Evolutionary conservation across 1,140 invertebrate genomes (phyloP).

Genomic region (Dysdera silvatica): DNA sequence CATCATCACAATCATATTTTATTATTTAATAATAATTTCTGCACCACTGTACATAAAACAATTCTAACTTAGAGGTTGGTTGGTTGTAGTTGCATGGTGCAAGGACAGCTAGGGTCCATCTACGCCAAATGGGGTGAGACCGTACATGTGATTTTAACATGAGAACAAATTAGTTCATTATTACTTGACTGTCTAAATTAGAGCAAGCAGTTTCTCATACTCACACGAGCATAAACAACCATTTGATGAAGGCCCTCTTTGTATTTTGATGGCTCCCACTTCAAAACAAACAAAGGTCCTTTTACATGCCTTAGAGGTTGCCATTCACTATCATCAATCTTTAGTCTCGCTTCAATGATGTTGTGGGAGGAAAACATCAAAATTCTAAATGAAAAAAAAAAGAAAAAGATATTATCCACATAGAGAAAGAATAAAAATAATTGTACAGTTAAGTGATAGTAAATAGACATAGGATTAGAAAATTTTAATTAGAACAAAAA

Average conservation of each 20-base stretch:
- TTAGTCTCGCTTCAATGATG: conserved; percentile 53
- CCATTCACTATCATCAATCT: conserved; percentile 58
- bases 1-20: too few species aligned
- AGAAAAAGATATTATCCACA: conserved; percentile 17
- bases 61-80: too few species aligned
- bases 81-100: too few species aligned
- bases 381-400: conserved; percentile 9
- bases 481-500: conserved; percentile 3
- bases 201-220: not conserved
- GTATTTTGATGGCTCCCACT: conserved; percentile 63
- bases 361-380: conserved; percentile 40
- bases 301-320: conserved; percentile 50
- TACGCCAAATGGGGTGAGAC: too few species aligned
- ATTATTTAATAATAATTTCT: too few species aligned
- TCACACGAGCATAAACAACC: conserved; percentile 31
- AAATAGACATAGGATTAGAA: too few species aligned
- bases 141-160: too few species aligned
- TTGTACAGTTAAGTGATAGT: too few species aligned
- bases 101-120: too few species aligned
- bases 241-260: conserved; percentile 60
- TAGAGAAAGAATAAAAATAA: not conserved
- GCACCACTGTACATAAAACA: too few species aligned
- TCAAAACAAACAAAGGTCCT: conserved; percentile 59
- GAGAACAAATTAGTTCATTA: too few species aligned
- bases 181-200: too few species aligned